Evolutionary conservation across 2,797 vertebrate genomes (phyloP).

Genomic region (Bradypodion ventrale): DNA sequence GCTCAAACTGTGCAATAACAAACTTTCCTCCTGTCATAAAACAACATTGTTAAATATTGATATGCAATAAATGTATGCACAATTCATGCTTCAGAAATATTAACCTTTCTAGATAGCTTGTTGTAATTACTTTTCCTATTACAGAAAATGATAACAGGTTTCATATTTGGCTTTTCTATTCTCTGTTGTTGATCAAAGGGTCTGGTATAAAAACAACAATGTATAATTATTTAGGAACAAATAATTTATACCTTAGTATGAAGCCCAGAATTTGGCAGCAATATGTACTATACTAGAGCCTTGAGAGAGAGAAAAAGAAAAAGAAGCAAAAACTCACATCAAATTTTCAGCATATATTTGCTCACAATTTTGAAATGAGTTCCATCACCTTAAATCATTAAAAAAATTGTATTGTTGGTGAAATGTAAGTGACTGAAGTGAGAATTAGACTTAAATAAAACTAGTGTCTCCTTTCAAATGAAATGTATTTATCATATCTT

Average conservation of each 20-base stretch:
- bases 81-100: neutral
- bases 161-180: neutral
- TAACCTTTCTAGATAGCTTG: neutral
- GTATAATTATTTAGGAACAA: conserved; percentile 8
- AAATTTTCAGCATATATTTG: neutral
- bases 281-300: neutral
- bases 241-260: no score
- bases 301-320: neutral
- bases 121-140: neutral
- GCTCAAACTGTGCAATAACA: neutral
- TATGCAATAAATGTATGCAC: neutral
- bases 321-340: neutral
- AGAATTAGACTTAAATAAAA: neutral
- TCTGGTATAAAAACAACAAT: conserved; percentile 13
- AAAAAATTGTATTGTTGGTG: neutral
- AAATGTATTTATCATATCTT: neutral
- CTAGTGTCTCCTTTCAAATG: neutral
- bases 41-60: neutral
- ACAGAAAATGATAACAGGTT: neutral
- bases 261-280: neutral
- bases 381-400: neutral
- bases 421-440: neutral
- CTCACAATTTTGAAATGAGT: neutral
- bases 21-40: neutral
- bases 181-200: neutral